Evolutionary conservation across 2,797 vertebrate genomes (phyloP), one percentile per base, ranked within the genome.

Genomic region (Microctenopoma lineatum): DNA sequence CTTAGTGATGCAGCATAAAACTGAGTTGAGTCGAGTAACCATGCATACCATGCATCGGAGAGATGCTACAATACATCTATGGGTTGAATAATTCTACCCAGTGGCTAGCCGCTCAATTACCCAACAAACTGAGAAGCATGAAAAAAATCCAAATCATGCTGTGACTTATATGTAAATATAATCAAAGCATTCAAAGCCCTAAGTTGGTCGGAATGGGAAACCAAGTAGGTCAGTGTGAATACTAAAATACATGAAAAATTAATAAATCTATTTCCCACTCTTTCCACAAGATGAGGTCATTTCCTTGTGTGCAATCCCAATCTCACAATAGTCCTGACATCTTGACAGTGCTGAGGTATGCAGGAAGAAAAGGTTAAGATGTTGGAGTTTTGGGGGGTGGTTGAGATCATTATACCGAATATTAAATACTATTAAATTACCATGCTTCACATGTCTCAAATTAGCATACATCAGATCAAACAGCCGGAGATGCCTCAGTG

Each of bases 401-500:
- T 25, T 51, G 38, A 18, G 73, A 54, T 66, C 61, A 77, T 58
- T 56, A 46, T 5, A 11, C 14, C 27, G 46, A 84, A 89, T 84
- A 79, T 79, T 72, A 87, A 86, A 86, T 73, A 59, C 74, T 78
- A 79, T 81, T 59, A 79, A 83, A 92, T 92, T 90, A 88, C 73
- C 87, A 89, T 90, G 75, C 84, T 59, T 90, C 87, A 87, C 86
- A 89, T 86, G 85, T 81, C 65, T 68, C 2, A 11, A 77, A 91
- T 91, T 92, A 90, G 82, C 88, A 92, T 92, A 89, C 66, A 92
- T 88, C 88, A 88, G 86, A 88, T 90, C 79, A 86, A 90, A 90
- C 80, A 74, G 79, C 73, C 80, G 8, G 58, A 73, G 80, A 89
- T 79, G 84, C 70, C 83, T 81, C 56, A 50, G 80, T 77, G 68